phyloP scores from a whole-genome alignment of 92 coral and sea anemone genomes.

The Isaurus tuberculatus region DNA sequence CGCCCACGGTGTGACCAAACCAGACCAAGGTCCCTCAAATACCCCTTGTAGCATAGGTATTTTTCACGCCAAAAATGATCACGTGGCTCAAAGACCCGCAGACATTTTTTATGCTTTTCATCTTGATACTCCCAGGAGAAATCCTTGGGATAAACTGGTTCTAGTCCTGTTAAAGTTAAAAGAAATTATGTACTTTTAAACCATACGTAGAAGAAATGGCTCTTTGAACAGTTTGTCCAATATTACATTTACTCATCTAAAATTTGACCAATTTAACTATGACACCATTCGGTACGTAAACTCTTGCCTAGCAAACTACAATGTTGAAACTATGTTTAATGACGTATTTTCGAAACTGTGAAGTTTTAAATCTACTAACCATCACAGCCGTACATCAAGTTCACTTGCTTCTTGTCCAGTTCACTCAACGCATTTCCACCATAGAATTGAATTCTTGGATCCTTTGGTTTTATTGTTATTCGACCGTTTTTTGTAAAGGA shows the following conservation, averaged over 20 bases:
- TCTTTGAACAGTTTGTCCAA: neutral
- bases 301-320: neutral
- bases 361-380: neutral
- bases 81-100: slow-evolving; percentile 39
- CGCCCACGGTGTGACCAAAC: slow-evolving; percentile 35
- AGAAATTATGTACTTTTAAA: neutral
- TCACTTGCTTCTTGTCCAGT: slow-evolving; percentile 39
- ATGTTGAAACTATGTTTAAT: no score
- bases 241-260: no score
- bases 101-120: slow-evolving; percentile 8
- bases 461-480: slow-evolving; percentile 31
- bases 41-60: slow-evolving; percentile 33
- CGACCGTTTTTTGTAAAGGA: slow-evolving; percentile 38
- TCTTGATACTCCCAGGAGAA: slow-evolving; percentile 32
- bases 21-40: slow-evolving; percentile 22
- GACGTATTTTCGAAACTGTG: no score
- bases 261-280: no score
- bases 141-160: slow-evolving; percentile 31
- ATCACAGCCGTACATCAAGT: slow-evolving; percentile 40
- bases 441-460: slow-evolving; percentile 16
- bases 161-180: slow-evolving; percentile 16
- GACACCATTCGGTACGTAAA: no score
- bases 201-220: neutral
- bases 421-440: slow-evolving; percentile 18
- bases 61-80: slow-evolving; percentile 40